Evolutionary conservation across 1,140 invertebrate species (phyloP).

Genomic region (Eulimnadia texana): DNA sequence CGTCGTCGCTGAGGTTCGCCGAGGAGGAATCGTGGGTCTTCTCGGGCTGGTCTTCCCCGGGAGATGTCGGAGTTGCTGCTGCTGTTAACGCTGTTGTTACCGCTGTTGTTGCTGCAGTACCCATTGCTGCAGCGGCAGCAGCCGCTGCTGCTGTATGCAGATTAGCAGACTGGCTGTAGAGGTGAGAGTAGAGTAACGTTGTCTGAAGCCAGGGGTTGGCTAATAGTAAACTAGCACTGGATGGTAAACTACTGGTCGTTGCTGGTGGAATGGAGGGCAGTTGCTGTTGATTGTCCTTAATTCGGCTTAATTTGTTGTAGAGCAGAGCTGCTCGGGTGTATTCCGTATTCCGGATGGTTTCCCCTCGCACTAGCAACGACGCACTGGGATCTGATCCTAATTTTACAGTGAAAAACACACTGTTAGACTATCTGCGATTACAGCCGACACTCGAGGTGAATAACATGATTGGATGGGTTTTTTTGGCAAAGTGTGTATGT

Average conservation of each 20-base stretch:
- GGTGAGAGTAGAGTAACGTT: not conserved
- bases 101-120: not conserved
- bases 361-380: not conserved
- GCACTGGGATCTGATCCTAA: not conserved
- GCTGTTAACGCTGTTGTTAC: no score
- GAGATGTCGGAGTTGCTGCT: not conserved
- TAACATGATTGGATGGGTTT: no score
- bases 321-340: not conserved
- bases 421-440: no score
- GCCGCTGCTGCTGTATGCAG: not conserved
- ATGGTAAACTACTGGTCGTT: not conserved
- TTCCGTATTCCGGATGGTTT: not conserved
- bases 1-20: not conserved
- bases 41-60: not conserved
- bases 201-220: conserved; percentile 10
- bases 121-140: not conserved
- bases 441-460: no score
- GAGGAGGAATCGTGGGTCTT: not conserved
- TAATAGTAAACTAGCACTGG: not conserved
- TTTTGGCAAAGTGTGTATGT: no score
- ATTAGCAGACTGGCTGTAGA: not conserved
- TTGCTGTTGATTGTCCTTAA: not conserved
- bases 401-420: not conserved
- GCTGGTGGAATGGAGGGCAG: not conserved
- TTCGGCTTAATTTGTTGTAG: not conserved